phyloP scores from a whole-genome alignment of 2,888 invertebrate species.

The Dorcus hopei region DNA sequence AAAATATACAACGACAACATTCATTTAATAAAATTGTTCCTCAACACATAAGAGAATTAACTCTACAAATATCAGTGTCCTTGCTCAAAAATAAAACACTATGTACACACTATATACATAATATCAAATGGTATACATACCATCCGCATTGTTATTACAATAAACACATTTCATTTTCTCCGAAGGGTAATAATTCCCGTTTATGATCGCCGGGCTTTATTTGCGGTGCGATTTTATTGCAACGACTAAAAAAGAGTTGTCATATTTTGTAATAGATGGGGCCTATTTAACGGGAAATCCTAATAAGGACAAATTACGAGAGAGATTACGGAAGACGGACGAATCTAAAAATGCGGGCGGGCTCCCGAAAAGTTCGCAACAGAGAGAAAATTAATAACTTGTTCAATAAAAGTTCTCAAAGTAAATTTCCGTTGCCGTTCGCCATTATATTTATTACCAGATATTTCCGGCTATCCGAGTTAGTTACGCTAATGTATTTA shows the following conservation, averaged over 20 bases:
- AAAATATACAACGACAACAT: too few relatives aligned
- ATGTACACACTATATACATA: too few relatives aligned
- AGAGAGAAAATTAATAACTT: conserved; percentile 39
- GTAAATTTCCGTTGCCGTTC: conserved; percentile 42
- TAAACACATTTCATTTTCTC: too few relatives aligned
- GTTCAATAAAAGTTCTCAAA: conserved; percentile 44
- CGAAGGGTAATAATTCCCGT: neutral
- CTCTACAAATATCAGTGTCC: too few relatives aligned
- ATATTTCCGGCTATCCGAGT: conserved; percentile 36
- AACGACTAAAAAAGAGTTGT: neutral
- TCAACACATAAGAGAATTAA: too few relatives aligned
- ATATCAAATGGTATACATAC: too few relatives aligned
- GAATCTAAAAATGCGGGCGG: conserved; percentile 1
- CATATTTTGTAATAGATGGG: neutral
- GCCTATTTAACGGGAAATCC: neutral
- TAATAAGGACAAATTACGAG: neutral
- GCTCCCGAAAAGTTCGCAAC: conserved; percentile 16
- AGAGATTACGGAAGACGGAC: neutral
- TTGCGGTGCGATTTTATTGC: neutral
- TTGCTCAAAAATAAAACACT: too few relatives aligned
- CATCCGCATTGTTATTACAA: too few relatives aligned
- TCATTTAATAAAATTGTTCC: too few relatives aligned
- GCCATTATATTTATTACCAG: conserved; percentile 41
- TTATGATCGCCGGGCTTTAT: neutral
- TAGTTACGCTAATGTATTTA: conserved; percentile 41